Base-by-base conservation (phyloP, 2,888 invertebrate species). In the Drosophila vallismaia region DNA sequence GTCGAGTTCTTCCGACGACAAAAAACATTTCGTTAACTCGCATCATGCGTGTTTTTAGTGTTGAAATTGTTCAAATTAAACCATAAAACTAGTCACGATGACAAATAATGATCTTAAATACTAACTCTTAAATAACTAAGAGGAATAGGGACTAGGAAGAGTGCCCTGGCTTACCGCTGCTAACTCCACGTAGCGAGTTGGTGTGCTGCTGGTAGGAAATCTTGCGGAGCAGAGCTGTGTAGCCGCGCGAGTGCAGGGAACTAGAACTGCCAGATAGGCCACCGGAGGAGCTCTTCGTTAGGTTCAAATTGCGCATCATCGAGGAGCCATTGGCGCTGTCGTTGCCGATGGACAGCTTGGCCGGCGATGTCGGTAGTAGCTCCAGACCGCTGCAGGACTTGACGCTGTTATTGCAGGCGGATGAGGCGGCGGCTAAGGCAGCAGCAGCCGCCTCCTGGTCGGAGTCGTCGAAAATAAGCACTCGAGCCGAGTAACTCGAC, bases 391-490 rank as follows among this genome's bases (percentile, higher is more conserved):
- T 83, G 60, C 59, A 53, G 8, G 71, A 62, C 67, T 71, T 58
- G 12, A 57, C 40, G 57, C 64, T 40, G 60, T 62, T 68, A 49
- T 46, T 55, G 29, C 64, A 63, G 19, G 19, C 19, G 19, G 72
- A 49, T 28, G 63, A 74, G 54, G 67, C 52, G 1, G 53, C 73
- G 36, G 62, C 64, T 46, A 51, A 6, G 7, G 52, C 70, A 29
- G 52, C 58, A 50, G 57, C 64, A 4, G 79, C 74, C 19, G 75
- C 54, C 46, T 94, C 94, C 63, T 93, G 92, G 89, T 95, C 94
- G 54, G 94, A 93, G 92, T 96, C 95, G 91, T 96, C 95, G 90
- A 96, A 96, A 83, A 95, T 93, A 84, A 96, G 93, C 79, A 95
- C 95, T 91, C 96, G 93, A 57, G 95, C 96, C 73, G 95, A 95